Evolutionary conservation across 2,888 invertebrate species (phyloP), one percentile per base, ranked within the genome.

Genomic region (Teinopalpus imperialis): DNA sequence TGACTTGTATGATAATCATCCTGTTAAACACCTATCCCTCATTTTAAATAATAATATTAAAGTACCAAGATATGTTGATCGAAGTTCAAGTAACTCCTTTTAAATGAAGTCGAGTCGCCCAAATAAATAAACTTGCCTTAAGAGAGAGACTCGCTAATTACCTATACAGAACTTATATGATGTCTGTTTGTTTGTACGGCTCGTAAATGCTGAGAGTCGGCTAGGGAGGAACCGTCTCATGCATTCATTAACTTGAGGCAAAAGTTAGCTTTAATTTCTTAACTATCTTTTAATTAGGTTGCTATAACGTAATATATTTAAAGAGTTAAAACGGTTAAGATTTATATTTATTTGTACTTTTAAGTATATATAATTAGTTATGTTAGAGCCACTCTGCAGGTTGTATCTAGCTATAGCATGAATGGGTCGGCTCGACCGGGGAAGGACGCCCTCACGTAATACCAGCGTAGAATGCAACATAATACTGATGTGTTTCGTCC

Each of bases 81-180:
- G 23, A 2, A 1, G 36, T 62, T 53, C 12, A 50, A 27, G 31
- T 51, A 54, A 63, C 63, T 74, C 68, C 68, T 75, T 70, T 74
- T 64, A 80, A 79, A 77, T 68, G 75, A 65, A 80, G 79, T 67
- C 69, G 75, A 78, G 70, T 76, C 70, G 56, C 67, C 71, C 70
- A 80, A 81, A 83, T 83, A 81, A 82, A 81, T 81, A 80, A 82
- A 81, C 69, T 81, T 74, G 69, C 67, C 66, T 63, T 57, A 63
- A 58, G 69, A 69, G 69, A 69, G 64, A 61, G 75, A 75, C 74
- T 76, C 63, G 58, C 73, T 82, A 82, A 85, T 82, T 81, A 85
- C 76, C 57, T 52, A 61, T 66, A 69, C 56, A 51, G 61, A 57
- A 60, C 57, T 57, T 56, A 53, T 55, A 54, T 49, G 39, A 44